These are phyloP conservation scores for Brenthis ino DNA, from an alignment of 2,888 invertebrate genomes.

Conservation along the genomic window DNA sequence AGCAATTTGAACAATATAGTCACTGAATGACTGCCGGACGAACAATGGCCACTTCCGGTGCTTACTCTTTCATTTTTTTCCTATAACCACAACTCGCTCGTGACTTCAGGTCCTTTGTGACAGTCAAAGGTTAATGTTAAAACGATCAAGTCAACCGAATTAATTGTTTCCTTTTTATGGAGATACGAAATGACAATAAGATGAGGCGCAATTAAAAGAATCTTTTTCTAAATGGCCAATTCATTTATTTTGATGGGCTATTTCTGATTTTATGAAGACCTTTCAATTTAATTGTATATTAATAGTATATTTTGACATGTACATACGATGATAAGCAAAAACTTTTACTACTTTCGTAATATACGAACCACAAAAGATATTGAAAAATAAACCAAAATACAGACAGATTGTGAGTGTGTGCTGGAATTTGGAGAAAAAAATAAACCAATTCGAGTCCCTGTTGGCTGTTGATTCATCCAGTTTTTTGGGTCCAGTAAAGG, in stretches of 20 bases:
- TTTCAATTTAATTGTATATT: neutral
- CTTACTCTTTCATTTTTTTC: slow-evolving; percentile 43
- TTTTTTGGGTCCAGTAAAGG: slow-evolving; percentile 49
- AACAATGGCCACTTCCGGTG: slow-evolving; percentile 43
- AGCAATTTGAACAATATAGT: slow-evolving; percentile 44
- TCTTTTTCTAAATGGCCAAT: slow-evolving; percentile 3
- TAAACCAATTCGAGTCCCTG: slow-evolving; percentile 53
- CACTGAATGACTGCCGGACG: slow-evolving; percentile 35
- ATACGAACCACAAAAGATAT: slow-evolving; percentile 32
- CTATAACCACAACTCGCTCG: slow-evolving; percentile 54
- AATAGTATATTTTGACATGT: neutral
- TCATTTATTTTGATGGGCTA: slow-evolving; percentile 8
- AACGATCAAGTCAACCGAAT: slow-evolving; percentile 59
- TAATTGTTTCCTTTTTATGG: slow-evolving; percentile 61
- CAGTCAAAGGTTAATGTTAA: slow-evolving; percentile 49
- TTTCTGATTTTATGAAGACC: neutral
- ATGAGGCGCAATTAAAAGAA: slow-evolving; percentile 15
- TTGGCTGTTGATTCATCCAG: slow-evolving; percentile 49
- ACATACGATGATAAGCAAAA: slow-evolving; percentile 3
- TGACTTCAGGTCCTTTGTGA: slow-evolving; percentile 54
- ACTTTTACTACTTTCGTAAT: slow-evolving; percentile 29
- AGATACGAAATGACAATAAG: slow-evolving; percentile 11
- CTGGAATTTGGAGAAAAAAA: slow-evolving; percentile 42
- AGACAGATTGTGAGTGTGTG: slow-evolving; percentile 31
- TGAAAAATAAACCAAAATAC: slow-evolving; percentile 37